Evolutionary conservation across 2,888 invertebrate genomes (phyloP), one percentile per base, ranked within the genome.

Genomic region (Parnassius smintheus): DNA sequence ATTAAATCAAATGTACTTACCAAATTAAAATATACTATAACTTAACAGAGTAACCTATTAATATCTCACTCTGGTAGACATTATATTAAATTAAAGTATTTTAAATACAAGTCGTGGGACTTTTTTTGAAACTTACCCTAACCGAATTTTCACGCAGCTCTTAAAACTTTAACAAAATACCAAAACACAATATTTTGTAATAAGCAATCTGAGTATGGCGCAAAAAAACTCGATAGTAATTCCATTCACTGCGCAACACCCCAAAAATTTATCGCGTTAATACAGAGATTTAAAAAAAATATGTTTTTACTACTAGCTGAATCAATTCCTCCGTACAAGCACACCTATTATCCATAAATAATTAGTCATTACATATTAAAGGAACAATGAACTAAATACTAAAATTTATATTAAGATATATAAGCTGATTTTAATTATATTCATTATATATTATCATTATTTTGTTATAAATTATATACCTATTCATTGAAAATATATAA

Each of bases 201-300:
- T 7, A 35, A 35, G 35, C 35, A 35, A 35, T 35, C 35, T 35
- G 12, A 12, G 9, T 49, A 13, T 49, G 11, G 49, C 0, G 8
- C 49, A 8, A 13, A 49, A 49, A 9, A 13, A 49, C n/a, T 49
- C 49, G 46, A 46, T n/a, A 49, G 13, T 49, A 49, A 51, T 25
- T 51, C 25, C 11, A 25, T 22, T 51, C 25, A 51, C 51, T 25
- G 51, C 51, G 25, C 22, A 25, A 51, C 25, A 11, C 25, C 9
- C 51, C 2, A 22, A 22, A 51, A 18, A 18, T 9, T 13, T 25
- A 53, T 65, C 64, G 56, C 13, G 63, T 65, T 63, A 63, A 62
- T 60, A 11, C 56, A 49, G 61, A 57, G 55, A 22, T 49, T 56
- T 42, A n/a, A 18, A 12, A 18, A 53, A 60, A 60, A 61, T 60